Evolutionary conservation across 2,113 vertebrate species (phyloP).

Genomic region (Petromus typicus): DNA sequence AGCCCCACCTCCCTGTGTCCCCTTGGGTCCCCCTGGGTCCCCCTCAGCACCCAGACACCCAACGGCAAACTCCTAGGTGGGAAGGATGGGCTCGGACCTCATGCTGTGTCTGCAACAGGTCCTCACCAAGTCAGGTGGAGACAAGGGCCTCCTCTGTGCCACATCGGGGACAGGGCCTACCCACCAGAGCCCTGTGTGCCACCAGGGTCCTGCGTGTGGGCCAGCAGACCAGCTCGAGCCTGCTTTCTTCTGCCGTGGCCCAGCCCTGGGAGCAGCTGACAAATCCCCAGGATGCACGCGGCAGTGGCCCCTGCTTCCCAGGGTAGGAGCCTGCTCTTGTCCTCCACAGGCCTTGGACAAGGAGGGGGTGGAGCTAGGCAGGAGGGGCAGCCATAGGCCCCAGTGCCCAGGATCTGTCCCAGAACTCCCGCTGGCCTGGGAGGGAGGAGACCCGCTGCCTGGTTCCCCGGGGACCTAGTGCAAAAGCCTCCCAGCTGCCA

Average conservation of each 20-base stretch:
- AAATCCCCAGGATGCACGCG: not conserved
- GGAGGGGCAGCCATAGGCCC: not conserved
- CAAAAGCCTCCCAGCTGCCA: not conserved
- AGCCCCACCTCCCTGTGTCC: not conserved
- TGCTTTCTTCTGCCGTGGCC: not conserved
- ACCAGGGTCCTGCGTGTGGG: not conserved
- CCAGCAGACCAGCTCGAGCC: not conserved
- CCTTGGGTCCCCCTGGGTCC: not conserved
- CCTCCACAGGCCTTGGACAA: not conserved
- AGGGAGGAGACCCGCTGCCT: not conserved
- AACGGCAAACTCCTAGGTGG: not conserved
- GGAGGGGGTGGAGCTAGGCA: not conserved
- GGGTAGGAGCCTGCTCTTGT: not conserved
- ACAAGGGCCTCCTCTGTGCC: not conserved
- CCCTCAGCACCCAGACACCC: not conserved
- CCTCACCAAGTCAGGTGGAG: not conserved
- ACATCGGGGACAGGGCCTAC: not conserved
- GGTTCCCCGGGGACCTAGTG: not conserved
- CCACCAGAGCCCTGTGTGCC: not conserved
- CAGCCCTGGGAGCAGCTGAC: not conserved
- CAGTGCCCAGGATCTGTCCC: not conserved
- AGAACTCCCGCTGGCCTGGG: not conserved
- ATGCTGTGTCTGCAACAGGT: rapidly evolving
- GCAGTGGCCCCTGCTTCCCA: not conserved
- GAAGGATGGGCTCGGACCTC: not conserved